These are phyloP conservation scores for Dufourea novaeangliae DNA, from an alignment of 1,140 invertebrate genomes.

Conservation along the genomic window DNA sequence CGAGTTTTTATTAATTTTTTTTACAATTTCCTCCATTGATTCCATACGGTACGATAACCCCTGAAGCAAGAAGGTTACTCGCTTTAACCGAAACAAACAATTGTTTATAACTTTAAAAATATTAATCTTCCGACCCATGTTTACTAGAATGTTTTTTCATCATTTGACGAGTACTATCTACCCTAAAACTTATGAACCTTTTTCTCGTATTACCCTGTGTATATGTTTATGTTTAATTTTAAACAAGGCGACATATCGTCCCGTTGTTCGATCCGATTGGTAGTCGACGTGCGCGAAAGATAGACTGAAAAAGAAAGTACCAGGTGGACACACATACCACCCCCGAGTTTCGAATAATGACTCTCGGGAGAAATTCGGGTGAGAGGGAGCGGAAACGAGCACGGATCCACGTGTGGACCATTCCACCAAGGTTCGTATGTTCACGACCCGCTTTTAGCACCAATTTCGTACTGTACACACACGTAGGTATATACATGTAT, in stretches of 20 bases:
- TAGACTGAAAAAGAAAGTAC: background rate
- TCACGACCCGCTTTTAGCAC: slow-evolving; percentile 64
- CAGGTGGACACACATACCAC: slow-evolving; percentile 30
- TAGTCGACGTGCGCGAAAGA: too few species aligned
- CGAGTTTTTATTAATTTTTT: background rate
- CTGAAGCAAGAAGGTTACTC: too few species aligned
- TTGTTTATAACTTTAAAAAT: too few species aligned
- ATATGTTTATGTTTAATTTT: too few species aligned
- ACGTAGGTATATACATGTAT: slow-evolving; percentile 3
- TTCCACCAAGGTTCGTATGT: slow-evolving; percentile 65
- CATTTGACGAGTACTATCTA: too few species aligned
- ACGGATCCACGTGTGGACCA: slow-evolving; percentile 51
- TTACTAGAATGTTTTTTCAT: too few species aligned
- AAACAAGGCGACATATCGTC: too few species aligned
- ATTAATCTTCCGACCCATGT: too few species aligned
- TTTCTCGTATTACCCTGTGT: too few species aligned
- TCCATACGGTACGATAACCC: background rate
- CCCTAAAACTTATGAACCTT: too few species aligned
- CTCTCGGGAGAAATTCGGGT: slow-evolving; percentile 43
- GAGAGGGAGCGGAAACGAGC: slow-evolving; percentile 53
- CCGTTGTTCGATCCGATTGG: too few species aligned
- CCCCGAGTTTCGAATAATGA: slow-evolving; percentile 48
- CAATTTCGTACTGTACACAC: slow-evolving; percentile 51
- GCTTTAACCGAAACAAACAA: too few species aligned
- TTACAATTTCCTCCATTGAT: background rate